phyloP scores from a whole-genome alignment of 2,113 vertebrate genomes.

The Etheostoma spectabile region DNA sequence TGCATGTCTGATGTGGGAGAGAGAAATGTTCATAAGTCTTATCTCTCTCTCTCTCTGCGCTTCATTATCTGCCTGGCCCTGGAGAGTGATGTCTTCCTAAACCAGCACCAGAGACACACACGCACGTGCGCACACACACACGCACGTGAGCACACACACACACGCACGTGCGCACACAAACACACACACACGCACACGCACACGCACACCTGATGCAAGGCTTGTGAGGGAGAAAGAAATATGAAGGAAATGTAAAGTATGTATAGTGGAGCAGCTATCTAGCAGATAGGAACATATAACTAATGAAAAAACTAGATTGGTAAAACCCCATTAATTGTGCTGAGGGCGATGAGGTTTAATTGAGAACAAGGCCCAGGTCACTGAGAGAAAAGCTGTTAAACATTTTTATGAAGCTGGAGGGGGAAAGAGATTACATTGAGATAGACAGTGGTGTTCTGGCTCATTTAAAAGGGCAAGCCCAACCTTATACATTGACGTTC shows the following conservation, averaged over 20 bases:
- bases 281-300: conserved; percentile 30
- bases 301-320: conserved; percentile 49
- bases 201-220: conserved; percentile 6
- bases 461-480: conserved; percentile 38
- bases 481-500: not conserved
- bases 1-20: conserved; percentile 3
- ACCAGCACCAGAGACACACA: conserved; percentile 26
- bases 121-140: not conserved
- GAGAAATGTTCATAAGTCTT: conserved; percentile 65
- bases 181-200: too few species aligned
- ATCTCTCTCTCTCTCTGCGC: conserved; percentile 57
- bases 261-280: conserved; percentile 27
- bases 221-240: not conserved
- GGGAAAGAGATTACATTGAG: conserved; percentile 11
- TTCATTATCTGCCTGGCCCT: conserved; percentile 72
- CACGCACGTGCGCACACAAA: not conserved
- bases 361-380: conserved; percentile 45
- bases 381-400: conserved; percentile 24
- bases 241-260: not conserved
- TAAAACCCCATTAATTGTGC: conserved; percentile 46
- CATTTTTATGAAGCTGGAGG: conserved; percentile 27
- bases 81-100: conserved; percentile 69
- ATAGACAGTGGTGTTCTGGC: conserved; percentile 9
- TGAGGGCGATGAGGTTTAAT: conserved; percentile 44
- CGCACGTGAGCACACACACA: too few species aligned